These are phyloP conservation scores for Poecile atricapillus DNA, from an alignment of 2,113 vertebrate genomes.

Conservation along the genomic window DNA sequence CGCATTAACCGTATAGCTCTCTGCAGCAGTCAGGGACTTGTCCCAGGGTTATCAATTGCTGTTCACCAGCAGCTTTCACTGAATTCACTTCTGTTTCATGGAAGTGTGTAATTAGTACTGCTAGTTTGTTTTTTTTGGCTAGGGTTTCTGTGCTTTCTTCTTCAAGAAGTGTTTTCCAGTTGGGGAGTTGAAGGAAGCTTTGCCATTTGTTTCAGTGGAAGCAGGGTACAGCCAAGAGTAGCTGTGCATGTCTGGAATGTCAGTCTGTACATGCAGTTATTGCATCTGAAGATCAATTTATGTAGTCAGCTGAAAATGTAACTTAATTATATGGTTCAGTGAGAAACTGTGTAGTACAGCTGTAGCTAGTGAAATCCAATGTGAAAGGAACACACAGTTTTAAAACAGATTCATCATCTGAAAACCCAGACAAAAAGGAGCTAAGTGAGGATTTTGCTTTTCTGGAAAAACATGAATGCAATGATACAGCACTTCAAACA, in stretches of 20 bases:
- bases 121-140: neutral
- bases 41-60: neutral
- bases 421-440: neutral
- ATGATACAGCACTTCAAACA: neutral
- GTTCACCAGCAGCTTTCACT: neutral
- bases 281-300: slow-evolving; percentile 25
- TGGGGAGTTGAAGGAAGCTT: neutral
- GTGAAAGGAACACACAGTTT: neutral
- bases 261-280: neutral
- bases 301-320: slow-evolving; percentile 46
- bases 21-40: neutral
- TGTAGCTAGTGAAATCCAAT: neutral
- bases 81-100: neutral
- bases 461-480: neutral
- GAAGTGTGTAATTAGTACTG: neutral
- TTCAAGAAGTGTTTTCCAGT: neutral
- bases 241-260: neutral
- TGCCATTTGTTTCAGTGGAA: neutral
- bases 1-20: neutral
- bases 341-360: slow-evolving; percentile 21
- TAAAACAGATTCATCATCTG: neutral
- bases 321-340: slow-evolving; percentile 43
- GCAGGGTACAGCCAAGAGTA: neutral
- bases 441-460: neutral
- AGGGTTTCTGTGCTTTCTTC: neutral